A percentile compares a stretch with the other conserved stretches of the same genome.
These are phyloP conservation scores for Salvelinus fontinalis DNA, from an alignment of 2,113 vertebrate genomes.

Conservation along the genomic window DNA sequence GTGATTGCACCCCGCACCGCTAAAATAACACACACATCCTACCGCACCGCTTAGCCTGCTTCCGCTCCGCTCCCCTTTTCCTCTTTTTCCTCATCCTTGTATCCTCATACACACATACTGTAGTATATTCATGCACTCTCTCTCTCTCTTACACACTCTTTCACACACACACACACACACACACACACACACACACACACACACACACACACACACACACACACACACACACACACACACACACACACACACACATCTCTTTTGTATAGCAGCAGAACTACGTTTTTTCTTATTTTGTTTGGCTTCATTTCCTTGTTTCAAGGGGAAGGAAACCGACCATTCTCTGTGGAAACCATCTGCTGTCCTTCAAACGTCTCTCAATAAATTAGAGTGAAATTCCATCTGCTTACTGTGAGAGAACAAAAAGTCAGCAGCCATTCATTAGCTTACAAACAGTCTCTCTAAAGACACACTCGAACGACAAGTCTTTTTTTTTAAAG, in stretches of 20 bases:
- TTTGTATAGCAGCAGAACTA: conserved; percentile 17
- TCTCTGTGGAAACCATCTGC: conserved; percentile 3
- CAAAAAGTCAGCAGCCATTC: neutral
- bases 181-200: too few species aligned
- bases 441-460: neutral
- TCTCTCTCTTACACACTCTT: neutral
- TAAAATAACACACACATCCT: conserved; percentile 49
- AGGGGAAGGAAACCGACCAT: conserved; percentile 42
- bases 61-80: neutral
- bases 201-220: conserved; percentile 15
- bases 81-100: neutral
- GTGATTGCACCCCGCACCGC: conserved; percentile 20
- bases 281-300: conserved; percentile 41
- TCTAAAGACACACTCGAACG: neutral
- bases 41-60: neutral
- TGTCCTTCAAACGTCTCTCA: neutral
- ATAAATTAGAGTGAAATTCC: neutral
- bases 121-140: neutral
- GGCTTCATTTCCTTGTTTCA: conserved; percentile 41
- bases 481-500: neutral
- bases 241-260: neutral
- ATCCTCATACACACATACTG: neutral
- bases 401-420: neutral
- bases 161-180: conserved; percentile 14
- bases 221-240: too few species aligned